Evolutionary conservation across 2,888 invertebrate species (phyloP).

Genomic region (Sphaeridia pumilis): DNA sequence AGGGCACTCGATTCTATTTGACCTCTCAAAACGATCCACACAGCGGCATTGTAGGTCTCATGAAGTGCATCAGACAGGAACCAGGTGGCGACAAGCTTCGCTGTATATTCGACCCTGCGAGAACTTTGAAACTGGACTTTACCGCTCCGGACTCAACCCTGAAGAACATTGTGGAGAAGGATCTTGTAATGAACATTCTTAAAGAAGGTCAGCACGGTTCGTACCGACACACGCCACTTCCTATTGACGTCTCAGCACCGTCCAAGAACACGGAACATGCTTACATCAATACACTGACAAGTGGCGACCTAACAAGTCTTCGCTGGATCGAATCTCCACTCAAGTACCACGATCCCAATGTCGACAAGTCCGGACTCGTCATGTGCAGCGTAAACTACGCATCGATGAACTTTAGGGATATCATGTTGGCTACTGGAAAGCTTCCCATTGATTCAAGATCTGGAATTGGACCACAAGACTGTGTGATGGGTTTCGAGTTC

Average conservation of each 20-base stretch:
- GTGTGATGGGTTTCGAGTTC: slow-evolving; percentile 50
- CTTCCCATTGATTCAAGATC: slow-evolving; percentile 66
- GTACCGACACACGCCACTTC: slow-evolving; percentile 43
- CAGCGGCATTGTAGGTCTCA: slow-evolving; percentile 73
- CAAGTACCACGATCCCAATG: slow-evolving; percentile 24
- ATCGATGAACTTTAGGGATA: slow-evolving; percentile 86
- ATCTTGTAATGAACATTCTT: slow-evolving; percentile 13
- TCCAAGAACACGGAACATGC: slow-evolving; percentile 48
- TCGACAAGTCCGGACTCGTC: slow-evolving; percentile 3
- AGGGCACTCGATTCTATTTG: slow-evolving; percentile 4
- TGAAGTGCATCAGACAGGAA: slow-evolving; percentile 78
- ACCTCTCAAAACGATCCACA: slow-evolving; percentile 49
- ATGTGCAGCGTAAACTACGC: slow-evolving; percentile 55
- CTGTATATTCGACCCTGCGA: slow-evolving; percentile 40
- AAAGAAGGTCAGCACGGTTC: slow-evolving; percentile 44
- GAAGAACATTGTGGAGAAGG: slow-evolving; percentile 4
- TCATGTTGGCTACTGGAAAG: slow-evolving; percentile 88
- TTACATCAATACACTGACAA: slow-evolving; percentile 60
- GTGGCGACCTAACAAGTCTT: slow-evolving; percentile 76
- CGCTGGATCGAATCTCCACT: slow-evolving; percentile 66
- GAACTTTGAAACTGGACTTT: slow-evolving; percentile 4
- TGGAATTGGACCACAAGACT: slow-evolving; percentile 45
- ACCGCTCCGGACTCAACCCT: slow-evolving; percentile 1
- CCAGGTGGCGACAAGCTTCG: slow-evolving; percentile 61
- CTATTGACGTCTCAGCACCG: slow-evolving; percentile 30